Evolutionary conservation across 1,140 invertebrate genomes (phyloP).

Genomic region (Lepidurus couesii): DNA sequence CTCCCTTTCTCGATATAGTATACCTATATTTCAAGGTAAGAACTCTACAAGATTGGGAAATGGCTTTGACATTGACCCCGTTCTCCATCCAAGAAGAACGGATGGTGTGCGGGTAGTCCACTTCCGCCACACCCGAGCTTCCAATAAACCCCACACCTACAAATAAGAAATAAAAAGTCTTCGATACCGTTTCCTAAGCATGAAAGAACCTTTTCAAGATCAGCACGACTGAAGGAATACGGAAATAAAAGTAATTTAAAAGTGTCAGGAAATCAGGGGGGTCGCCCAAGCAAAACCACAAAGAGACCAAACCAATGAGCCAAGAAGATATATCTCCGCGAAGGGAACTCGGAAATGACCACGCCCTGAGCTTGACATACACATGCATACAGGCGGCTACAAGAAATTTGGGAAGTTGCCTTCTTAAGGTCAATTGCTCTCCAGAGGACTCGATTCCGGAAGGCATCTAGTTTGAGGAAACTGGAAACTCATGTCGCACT

Average conservation of each 20-base stretch:
- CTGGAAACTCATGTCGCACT: neutral
- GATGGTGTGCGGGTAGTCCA: neutral
- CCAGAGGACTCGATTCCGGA: neutral
- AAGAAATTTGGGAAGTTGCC: neutral
- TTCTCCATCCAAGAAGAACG: constrained; percentile 3
- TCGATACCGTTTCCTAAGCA: neutral
- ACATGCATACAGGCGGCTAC: neutral
- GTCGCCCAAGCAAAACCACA: neutral
- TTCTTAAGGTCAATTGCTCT: neutral
- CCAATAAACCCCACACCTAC: neutral
- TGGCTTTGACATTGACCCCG: neutral
- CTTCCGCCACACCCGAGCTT: constrained; percentile 11
- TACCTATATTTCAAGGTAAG: constrained; percentile 1
- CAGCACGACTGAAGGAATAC: neutral
- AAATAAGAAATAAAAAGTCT: too few relatives aligned
- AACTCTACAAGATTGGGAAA: neutral
- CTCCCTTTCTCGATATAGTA: neutral
- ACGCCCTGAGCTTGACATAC: neutral
- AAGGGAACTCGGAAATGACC: constrained; percentile 15
- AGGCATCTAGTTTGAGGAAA: constrained; percentile 1
- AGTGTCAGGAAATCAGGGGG: too few relatives aligned
- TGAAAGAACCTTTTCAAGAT: neutral
- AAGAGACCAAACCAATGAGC: neutral
- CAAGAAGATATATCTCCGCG: neutral
- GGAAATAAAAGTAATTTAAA: neutral